A percentile compares a stretch with the other conserved stretches of the same genome.
phyloP scores from a whole-genome alignment of 1,140 invertebrate genomes.

The Portunus trituberculatus region DNA sequence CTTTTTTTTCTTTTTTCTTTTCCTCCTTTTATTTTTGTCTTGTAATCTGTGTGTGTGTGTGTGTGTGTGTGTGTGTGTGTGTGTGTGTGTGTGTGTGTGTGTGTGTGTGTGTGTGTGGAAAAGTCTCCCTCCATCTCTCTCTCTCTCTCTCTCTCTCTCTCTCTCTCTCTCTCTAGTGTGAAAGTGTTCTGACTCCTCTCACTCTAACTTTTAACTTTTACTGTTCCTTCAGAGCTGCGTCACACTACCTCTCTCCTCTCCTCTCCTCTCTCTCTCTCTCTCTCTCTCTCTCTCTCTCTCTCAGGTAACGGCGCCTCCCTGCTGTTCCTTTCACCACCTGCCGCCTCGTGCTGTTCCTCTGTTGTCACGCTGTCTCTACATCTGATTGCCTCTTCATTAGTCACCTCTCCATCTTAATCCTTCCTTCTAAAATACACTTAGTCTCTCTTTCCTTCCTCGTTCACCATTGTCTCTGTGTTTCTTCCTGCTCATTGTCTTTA shows the following conservation, averaged over 20 bases:
- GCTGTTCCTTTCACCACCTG: no score
- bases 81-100: neutral
- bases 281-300: slow-evolving; percentile 37
- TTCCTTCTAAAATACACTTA: no score
- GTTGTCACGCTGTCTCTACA: no score
- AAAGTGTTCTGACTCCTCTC: neutral
- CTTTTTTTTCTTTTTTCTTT: neutral
- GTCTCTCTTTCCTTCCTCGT: no score
- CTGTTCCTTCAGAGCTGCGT: neutral
- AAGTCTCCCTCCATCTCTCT: neutral
- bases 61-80: slow-evolving; percentile 26
- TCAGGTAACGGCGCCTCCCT: neutral
- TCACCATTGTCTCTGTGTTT: no score
- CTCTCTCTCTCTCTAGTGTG: neutral
- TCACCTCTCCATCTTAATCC: no score
- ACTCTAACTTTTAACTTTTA: neutral
- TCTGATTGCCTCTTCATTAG: no score
- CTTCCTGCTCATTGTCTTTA: no score
- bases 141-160: neutral
- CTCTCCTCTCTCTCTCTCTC: slow-evolving; percentile 30
- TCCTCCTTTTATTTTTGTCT: neutral
- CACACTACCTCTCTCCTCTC: no score
- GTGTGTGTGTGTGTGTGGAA: slow-evolving; percentile 5
- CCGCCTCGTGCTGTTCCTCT: no score
- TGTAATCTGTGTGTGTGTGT: neutral